phyloP scores from a whole-genome alignment of 2,113 vertebrate species.

The Corynorhinus townsendii region DNA sequence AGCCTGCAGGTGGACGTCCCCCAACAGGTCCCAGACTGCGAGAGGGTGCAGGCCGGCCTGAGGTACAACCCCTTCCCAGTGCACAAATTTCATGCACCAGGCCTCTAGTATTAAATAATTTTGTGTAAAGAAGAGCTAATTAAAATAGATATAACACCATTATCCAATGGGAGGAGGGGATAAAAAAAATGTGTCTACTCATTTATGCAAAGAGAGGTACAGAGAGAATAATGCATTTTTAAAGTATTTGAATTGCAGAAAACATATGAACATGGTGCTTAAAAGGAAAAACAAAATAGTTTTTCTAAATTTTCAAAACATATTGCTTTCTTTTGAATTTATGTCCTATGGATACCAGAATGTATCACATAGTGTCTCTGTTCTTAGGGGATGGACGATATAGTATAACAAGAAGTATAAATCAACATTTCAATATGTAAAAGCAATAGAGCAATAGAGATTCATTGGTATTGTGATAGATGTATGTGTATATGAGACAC shows the following conservation, averaged over 20 bases:
- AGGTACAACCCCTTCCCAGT: no score
- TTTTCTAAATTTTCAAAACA: background rate
- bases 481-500: background rate
- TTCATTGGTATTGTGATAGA: background rate
- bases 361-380: background rate
- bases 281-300: background rate
- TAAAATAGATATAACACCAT: background rate
- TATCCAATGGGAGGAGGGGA: background rate
- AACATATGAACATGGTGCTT: background rate
- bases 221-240: background rate
- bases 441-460: background rate
- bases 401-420: background rate
- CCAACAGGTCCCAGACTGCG: no score
- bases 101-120: background rate
- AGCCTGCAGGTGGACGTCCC: no score
- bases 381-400: background rate
- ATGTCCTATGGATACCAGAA: background rate
- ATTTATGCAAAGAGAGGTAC: background rate
- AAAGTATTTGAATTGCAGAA: background rate
- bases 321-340: background rate
- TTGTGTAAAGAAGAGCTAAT: background rate
- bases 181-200: no score
- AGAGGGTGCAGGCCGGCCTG: no score
- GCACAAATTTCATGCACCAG: no score
- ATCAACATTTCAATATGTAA: background rate